phyloP scores from a whole-genome alignment of 2,888 invertebrate genomes.

The Lithophane ornitopus region DNA sequence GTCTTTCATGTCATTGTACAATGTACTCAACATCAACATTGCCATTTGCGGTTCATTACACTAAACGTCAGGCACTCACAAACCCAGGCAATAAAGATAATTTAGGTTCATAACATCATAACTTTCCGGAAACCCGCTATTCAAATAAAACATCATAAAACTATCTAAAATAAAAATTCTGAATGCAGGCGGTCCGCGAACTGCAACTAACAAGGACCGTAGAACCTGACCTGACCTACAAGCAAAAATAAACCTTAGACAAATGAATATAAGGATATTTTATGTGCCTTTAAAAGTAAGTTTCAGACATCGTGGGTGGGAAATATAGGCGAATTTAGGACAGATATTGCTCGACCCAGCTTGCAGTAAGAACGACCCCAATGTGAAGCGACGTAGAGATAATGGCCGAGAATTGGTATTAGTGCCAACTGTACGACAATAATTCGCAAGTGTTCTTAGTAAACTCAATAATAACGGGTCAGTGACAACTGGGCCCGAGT shows the following conservation, averaged over 20 bases:
- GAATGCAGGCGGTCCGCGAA: constrained; percentile 54
- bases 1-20: constrained; percentile 41
- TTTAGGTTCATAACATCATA: constrained; percentile 59
- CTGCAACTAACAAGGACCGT: constrained; percentile 59
- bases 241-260: constrained; percentile 49
- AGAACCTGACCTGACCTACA: constrained; percentile 14
- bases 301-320: constrained; percentile 66
- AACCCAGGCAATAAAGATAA: constrained; percentile 63
- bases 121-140: constrained; percentile 57
- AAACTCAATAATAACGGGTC: not conserved
- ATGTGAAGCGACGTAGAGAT: constrained; percentile 70
- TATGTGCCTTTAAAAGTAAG: constrained; percentile 23
- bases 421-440: constrained; percentile 47
- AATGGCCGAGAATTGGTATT: constrained; percentile 65
- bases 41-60: constrained; percentile 48
- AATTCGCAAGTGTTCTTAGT: constrained; percentile 23
- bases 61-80: constrained; percentile 32
- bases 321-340: constrained; percentile 71
- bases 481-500: too few relatives aligned
- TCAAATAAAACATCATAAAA: constrained; percentile 67
- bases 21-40: constrained; percentile 18
- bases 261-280: constrained; percentile 34
- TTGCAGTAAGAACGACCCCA: constrained; percentile 75
- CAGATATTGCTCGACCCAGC: constrained; percentile 73
- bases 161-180: constrained; percentile 65